Percentiles rank a stretch among this genome's conserved stretches.
These are phyloP conservation scores for Mesocentrotus franciscanus DNA, from an alignment of 53 echinoderm and acorn worm species.

Conservation along the genomic window DNA sequence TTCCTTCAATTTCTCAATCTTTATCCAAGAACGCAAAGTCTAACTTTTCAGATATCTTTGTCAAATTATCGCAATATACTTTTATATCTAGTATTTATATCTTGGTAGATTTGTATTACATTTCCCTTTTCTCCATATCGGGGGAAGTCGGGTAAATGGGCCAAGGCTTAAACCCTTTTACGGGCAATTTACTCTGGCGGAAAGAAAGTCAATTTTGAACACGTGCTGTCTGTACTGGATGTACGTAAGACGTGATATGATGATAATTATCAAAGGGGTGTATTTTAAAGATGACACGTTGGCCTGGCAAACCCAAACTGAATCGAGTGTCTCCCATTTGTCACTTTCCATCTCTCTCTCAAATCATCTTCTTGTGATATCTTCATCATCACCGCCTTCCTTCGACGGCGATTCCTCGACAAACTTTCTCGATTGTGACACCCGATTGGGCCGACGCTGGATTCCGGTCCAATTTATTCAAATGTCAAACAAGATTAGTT, in stretches of 20 bases:
- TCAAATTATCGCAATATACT: too few species aligned
- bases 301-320: background rate
- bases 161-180: background rate
- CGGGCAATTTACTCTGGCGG: conserved; percentile 19
- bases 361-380: conserved; percentile 21
- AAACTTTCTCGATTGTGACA: conserved; percentile 47
- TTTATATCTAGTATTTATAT: background rate
- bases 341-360: conserved; percentile 20
- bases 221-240: conserved; percentile 40
- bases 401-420: background rate
- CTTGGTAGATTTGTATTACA: background rate
- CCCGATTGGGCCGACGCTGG: conserved; percentile 36
- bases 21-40: too few species aligned
- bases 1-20: too few species aligned
- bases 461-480: conserved; percentile 56
- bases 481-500: conserved; percentile 63
- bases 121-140: background rate
- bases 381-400: conserved; percentile 31
- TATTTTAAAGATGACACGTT: conserved; percentile 8
- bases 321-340: conserved; percentile 41
- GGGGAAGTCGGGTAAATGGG: conserved; percentile 10
- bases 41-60: too few species aligned
- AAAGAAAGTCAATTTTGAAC: background rate
- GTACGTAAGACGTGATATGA: conserved; percentile 20
- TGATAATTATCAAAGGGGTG: background rate